A percentile compares a stretch with the other conserved stretches of the same genome.
These are phyloP conservation scores for Pachypanchax playfairii DNA, from an alignment of 2,113 vertebrate genomes.

Conservation along the genomic window DNA sequence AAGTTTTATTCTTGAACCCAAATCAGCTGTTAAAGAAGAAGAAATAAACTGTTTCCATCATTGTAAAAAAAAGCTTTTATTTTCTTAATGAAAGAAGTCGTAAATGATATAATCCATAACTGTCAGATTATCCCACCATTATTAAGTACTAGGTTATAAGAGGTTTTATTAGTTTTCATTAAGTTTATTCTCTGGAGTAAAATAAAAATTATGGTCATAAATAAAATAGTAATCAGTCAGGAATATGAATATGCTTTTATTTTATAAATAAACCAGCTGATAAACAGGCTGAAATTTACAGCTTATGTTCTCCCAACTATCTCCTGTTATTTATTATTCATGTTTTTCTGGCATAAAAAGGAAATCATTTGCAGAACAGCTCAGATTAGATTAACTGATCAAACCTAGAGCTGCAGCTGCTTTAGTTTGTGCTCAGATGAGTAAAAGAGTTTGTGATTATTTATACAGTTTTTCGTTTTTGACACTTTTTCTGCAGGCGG, in stretches of 20 bases:
- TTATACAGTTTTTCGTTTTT: constrained; percentile 18
- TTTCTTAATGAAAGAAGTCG: too few species aligned
- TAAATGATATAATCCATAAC: constrained; percentile 4
- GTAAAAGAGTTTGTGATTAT: constrained; percentile 25
- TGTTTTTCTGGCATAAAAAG: constrained; percentile 13
- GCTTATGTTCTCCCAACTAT: neutral
- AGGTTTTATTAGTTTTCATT: neutral
- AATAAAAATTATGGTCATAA: neutral
- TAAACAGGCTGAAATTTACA: neutral
- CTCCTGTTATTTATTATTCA: constrained; percentile 23
- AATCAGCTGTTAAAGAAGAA: too few species aligned
- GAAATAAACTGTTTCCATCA: too few species aligned
- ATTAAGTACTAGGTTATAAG: neutral
- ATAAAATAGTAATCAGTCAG: neutral
- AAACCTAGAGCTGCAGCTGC: neutral
- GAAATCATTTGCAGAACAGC: neutral
- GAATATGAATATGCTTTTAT: neutral
- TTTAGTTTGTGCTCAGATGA: constrained; percentile 26
- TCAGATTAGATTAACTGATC: constrained; percentile 23
- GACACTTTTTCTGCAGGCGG: constrained; percentile 30
- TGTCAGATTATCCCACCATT: neutral
- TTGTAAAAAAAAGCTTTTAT: too few species aligned
- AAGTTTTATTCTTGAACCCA: neutral
- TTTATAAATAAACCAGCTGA: neutral
- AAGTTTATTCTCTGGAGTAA: neutral